Conservation (phyloP, 2,888 invertebrate genomes). For the Erannis defoliaria region DNA sequence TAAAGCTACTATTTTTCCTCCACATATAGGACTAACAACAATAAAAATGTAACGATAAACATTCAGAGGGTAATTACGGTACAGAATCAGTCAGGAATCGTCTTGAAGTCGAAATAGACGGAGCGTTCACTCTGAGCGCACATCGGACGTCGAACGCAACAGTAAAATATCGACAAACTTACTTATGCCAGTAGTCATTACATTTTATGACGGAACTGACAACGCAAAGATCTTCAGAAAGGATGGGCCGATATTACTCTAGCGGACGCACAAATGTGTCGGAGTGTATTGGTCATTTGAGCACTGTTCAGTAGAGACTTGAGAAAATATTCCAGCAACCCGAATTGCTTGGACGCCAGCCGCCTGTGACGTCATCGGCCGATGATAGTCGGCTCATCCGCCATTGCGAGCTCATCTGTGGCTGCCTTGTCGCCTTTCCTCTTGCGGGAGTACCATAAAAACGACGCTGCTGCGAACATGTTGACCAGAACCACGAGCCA, state of each 20-base stretch:
- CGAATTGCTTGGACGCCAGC: conserved; percentile 51
- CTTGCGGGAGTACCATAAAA: conserved; percentile 93
- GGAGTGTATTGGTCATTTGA: conserved; percentile 77
- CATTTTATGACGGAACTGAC: conserved; percentile 7
- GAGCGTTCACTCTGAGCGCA: conserved; percentile 52
- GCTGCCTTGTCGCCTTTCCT: conserved; percentile 94
- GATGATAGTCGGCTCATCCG: conserved; percentile 94
- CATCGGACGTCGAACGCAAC: conserved; percentile 71
- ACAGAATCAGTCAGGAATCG: conserved; percentile 57
- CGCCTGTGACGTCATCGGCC: conserved; percentile 85
- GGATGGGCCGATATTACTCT: conserved; percentile 5
- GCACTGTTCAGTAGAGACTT: conserved; percentile 81
- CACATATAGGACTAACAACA: conserved; percentile 63
- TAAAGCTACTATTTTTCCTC: conserved; percentile 55
- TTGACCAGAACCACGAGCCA: conserved; percentile 93
- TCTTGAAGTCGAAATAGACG: conserved; percentile 48
- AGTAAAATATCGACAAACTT: conserved; percentile 19
- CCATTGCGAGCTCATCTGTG: conserved; percentile 93
- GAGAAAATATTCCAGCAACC: conserved; percentile 65
- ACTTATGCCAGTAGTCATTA: neutral
- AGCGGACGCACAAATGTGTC: conserved; percentile 29
- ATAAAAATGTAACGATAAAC: conserved; percentile 56
- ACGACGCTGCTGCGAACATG: conserved; percentile 89
- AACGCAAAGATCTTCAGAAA: conserved; percentile 3
- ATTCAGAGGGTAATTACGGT: conserved; percentile 43